Evolutionary conservation across 2,797 vertebrate species (phyloP).

Genomic region (Chelidonichthys spinosus): DNA sequence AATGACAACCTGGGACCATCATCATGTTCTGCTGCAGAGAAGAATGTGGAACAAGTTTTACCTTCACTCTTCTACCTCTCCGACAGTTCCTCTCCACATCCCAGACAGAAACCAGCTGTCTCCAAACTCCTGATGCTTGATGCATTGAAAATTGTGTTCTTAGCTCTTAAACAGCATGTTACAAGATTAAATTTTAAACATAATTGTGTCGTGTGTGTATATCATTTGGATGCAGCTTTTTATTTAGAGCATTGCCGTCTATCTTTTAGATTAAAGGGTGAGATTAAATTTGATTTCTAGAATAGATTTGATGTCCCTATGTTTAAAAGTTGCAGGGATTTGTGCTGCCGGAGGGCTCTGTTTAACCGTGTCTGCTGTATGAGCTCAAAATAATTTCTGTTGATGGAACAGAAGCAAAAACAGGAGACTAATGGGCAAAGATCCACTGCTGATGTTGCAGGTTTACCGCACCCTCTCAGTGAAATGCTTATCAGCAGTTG

Average conservation of each 20-base stretch:
- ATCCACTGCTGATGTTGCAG: not conserved
- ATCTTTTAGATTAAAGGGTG: too few species aligned
- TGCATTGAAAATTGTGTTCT: not conserved
- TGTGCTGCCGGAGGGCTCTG: not conserved
- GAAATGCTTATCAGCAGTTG: not conserved
- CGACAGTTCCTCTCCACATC: constrained; percentile 23
- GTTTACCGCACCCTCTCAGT: not conserved
- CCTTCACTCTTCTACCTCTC: constrained; percentile 40
- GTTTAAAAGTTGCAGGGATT: not conserved
- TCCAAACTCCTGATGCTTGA: constrained; percentile 13
- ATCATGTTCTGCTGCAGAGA: constrained; percentile 11
- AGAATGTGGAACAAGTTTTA: constrained; percentile 32
- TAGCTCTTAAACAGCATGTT: constrained; percentile 38
- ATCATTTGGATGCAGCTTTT: not conserved
- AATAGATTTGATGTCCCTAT: not conserved
- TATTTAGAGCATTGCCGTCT: not conserved
- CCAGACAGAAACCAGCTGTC: constrained; percentile 9
- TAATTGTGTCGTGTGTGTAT: not conserved
- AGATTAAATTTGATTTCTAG: not conserved
- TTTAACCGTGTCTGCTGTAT: not conserved
- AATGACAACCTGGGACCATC: constrained; percentile 36
- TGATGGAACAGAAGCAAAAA: not conserved
- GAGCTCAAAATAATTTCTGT: not conserved
- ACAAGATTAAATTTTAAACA: constrained; percentile 52
- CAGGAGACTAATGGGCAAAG: not conserved